These are phyloP conservation scores for Thomomys bottae DNA, from an alignment of 2,113 vertebrate species.

Conservation along the genomic window DNA sequence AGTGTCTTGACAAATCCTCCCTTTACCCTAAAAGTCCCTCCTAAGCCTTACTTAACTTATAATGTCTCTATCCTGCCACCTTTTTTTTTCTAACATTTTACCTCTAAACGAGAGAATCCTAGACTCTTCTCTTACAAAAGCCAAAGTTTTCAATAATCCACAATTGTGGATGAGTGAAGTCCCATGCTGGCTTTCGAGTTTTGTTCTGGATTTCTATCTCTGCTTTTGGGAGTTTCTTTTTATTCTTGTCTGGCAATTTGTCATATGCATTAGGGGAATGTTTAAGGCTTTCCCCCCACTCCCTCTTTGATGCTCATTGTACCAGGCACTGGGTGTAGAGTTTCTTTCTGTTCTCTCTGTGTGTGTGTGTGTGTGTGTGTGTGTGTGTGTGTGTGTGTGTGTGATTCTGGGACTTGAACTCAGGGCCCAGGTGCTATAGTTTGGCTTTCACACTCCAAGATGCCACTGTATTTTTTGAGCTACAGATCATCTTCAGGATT, in stretches of 20 bases:
- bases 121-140: background rate
- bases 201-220: background rate
- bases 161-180: background rate
- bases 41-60: background rate
- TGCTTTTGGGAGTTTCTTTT: background rate
- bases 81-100: background rate
- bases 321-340: background rate
- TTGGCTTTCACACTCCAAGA: too few species aligned
- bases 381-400: too few species aligned
- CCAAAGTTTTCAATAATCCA: background rate
- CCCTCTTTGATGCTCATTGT: background rate
- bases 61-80: background rate
- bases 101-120: background rate
- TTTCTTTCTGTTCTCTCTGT: too few species aligned
- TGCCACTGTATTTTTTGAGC: too few species aligned
- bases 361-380: too few species aligned
- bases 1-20: background rate
- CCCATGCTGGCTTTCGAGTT: background rate
- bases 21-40: slow-evolving; percentile 7
- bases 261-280: background rate
- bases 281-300: background rate
- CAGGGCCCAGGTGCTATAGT: too few species aligned
- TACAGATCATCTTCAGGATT: too few species aligned
- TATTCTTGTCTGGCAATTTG: background rate
- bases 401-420: too few species aligned